Evolutionary conservation across 1,140 invertebrate species (phyloP).

Genomic region (Leptopilina clavipes): DNA sequence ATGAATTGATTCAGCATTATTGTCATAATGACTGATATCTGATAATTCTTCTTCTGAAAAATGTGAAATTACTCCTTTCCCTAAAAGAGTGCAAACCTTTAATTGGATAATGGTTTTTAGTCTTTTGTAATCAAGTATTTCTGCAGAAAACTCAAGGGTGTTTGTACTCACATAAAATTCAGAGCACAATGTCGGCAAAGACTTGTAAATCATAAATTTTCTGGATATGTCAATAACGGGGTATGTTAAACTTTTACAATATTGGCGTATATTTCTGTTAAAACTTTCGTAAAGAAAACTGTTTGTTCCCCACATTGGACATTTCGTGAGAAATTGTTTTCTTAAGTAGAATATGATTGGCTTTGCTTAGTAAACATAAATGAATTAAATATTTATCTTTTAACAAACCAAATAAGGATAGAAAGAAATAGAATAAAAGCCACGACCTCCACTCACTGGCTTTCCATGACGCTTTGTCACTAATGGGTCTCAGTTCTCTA

Average conservation of each 20-base stretch:
- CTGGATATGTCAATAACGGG: background rate
- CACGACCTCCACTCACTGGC: slow-evolving; percentile 10
- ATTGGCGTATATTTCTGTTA: background rate
- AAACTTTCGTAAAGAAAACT: background rate
- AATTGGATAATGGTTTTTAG: background rate
- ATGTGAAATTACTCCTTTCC: background rate
- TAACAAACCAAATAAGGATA: background rate
- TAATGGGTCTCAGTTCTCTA: background rate
- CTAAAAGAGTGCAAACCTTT: background rate
- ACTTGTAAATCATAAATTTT: background rate
- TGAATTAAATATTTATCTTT: background rate
- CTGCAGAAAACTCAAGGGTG: background rate
- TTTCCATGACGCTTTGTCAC: background rate
- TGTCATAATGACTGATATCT: background rate
- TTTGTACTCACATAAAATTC: background rate
- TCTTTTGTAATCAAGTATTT: background rate
- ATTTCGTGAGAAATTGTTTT: background rate
- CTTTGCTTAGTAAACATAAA: background rate
- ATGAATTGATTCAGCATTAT: background rate
- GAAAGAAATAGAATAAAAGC: background rate
- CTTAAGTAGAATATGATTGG: background rate
- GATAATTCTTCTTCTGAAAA: background rate
- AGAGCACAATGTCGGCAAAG: background rate
- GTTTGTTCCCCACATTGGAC: background rate
- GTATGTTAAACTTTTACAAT: background rate